Conservation (phyloP, 2,797 vertebrate genomes). For the Aratinga solstitialis region DNA sequence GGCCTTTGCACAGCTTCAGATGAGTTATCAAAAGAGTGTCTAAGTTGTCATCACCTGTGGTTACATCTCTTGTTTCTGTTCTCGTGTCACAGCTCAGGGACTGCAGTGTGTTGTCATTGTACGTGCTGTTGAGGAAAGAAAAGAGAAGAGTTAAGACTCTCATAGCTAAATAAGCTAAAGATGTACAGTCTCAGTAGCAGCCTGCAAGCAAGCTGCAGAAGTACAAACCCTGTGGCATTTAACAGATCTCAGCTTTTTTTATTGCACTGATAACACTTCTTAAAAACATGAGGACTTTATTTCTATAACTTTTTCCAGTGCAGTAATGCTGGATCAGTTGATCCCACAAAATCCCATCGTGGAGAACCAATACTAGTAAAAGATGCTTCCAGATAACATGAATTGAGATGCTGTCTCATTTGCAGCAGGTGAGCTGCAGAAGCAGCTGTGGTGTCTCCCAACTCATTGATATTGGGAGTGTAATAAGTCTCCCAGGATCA, state of each 20-base stretch:
- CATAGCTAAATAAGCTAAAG: too few species aligned
- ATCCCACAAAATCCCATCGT: background rate
- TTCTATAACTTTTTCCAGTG: background rate
- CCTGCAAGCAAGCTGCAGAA: background rate
- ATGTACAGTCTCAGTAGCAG: background rate
- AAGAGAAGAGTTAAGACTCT: background rate
- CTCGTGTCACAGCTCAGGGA: constrained; percentile 68
- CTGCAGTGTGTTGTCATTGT: constrained; percentile 71
- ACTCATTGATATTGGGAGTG: accelerated
- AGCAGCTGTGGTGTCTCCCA: background rate
- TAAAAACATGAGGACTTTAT: background rate
- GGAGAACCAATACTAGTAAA: background rate
- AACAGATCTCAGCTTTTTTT: background rate
- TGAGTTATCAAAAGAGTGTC: constrained; percentile 85
- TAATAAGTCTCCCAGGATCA: background rate
- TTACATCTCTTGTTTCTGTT: constrained; percentile 69
- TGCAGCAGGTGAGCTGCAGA: background rate
- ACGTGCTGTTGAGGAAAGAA: constrained; percentile 57
- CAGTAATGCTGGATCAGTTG: background rate
- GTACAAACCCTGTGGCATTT: background rate
- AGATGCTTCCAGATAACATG: background rate
- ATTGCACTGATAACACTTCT: background rate
- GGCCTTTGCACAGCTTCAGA: constrained; percentile 84
- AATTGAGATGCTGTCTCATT: background rate
- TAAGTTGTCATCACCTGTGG: constrained; percentile 83